These are phyloP conservation scores for Cyphomyrmex costatus DNA, from an alignment of 1,140 invertebrate genomes.

Conservation along the genomic window DNA sequence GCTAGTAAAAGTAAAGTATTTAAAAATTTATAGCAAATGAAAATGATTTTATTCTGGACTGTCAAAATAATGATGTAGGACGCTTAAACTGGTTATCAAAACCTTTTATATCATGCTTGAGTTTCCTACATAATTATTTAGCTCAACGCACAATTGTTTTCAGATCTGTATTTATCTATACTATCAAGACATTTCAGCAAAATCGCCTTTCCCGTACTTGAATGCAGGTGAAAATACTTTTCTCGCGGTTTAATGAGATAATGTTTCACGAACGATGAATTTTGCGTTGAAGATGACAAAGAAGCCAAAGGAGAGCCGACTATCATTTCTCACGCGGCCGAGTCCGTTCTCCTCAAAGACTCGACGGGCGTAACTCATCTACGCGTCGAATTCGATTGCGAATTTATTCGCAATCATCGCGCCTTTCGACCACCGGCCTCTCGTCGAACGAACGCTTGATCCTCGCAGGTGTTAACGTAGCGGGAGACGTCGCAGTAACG, in stretches of 20 bases:
- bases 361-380: slow-evolving; percentile 30
- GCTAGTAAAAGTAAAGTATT: too few relatives aligned
- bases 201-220: too few relatives aligned
- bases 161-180: too few relatives aligned
- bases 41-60: too few relatives aligned
- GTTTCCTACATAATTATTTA: too few relatives aligned
- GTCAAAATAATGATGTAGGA: too few relatives aligned
- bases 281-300: not conserved
- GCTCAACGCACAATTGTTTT: too few relatives aligned
- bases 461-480: slow-evolving; percentile 72
- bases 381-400: slow-evolving; percentile 59
- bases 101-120: too few relatives aligned
- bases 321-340: not conserved
- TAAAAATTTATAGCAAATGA: too few relatives aligned
- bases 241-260: not conserved
- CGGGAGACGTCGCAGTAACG: slow-evolving; percentile 75
- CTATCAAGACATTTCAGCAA: too few relatives aligned
- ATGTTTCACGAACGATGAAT: not conserved
- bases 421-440: not conserved
- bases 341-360: not conserved
- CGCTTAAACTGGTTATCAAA: too few relatives aligned
- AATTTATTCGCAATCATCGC: slow-evolving; percentile 57
- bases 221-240: not conserved
- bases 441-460: slow-evolving; percentile 27
- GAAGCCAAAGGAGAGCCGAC: not conserved